Conservation (phyloP, 2,888 invertebrate species). For the Drosophila incognita region DNA sequence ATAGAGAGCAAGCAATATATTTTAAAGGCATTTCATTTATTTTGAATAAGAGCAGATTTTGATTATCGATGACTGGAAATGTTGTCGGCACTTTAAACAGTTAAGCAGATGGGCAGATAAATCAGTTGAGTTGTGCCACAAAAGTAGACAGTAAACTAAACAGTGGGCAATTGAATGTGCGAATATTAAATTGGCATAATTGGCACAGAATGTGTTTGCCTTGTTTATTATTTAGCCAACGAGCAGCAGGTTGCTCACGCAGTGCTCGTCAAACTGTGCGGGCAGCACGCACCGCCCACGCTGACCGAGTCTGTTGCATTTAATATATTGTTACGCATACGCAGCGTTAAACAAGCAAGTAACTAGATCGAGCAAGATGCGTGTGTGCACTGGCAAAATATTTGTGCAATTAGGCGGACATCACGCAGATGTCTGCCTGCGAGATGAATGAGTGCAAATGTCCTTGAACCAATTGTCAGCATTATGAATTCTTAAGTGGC, state of each 20-base stretch:
- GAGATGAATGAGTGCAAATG: slow-evolving; percentile 40
- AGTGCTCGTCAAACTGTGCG: slow-evolving; percentile 41
- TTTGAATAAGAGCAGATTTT: background rate
- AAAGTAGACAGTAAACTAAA: background rate
- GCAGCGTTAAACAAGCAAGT: slow-evolving; percentile 54
- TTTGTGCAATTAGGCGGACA: slow-evolving; percentile 41
- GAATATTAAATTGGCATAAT: slow-evolving; percentile 20
- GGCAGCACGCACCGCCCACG: slow-evolving; percentile 32
- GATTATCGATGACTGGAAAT: background rate
- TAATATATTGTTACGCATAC: slow-evolving; percentile 61
- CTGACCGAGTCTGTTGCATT: slow-evolving; percentile 35
- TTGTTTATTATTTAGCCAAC: slow-evolving; percentile 27
- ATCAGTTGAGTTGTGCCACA: background rate
- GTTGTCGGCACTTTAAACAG: slow-evolving; percentile 1
- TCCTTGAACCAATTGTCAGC: slow-evolving; percentile 73
- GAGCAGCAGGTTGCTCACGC: slow-evolving; percentile 1
- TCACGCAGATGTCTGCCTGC: slow-evolving; percentile 25
- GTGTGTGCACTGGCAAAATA: slow-evolving; percentile 38
- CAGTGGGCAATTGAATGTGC: slow-evolving; percentile 1
- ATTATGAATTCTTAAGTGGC: slow-evolving; percentile 25
- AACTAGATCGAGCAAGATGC: slow-evolving; percentile 2
- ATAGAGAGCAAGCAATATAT: background rate
- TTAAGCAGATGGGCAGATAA: background rate
- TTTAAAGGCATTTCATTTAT: background rate
- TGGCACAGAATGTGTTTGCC: slow-evolving; percentile 45